phyloP scores from a whole-genome alignment of 2,797 vertebrate species.

The Sebastes cheni region DNA sequence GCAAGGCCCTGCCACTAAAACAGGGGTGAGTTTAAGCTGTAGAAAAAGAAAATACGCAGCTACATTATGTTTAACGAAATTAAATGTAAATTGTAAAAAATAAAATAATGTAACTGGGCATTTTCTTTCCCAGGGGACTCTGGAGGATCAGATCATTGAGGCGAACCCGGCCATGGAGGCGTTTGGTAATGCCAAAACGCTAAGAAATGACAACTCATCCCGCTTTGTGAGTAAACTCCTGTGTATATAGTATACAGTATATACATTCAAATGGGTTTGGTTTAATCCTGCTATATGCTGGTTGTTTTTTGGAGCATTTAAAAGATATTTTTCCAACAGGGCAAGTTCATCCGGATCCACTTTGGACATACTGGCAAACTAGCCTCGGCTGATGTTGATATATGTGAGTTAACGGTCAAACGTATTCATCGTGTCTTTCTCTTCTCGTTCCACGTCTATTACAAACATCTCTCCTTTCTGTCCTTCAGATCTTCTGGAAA shows the following conservation, averaged over 20 bases:
- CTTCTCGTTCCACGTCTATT: background rate
- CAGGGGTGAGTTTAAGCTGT: conserved; percentile 70
- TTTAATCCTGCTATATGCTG: background rate
- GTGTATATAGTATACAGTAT: background rate
- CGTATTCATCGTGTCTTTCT: background rate
- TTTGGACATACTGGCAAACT: conserved; percentile 93
- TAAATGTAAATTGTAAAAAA: background rate
- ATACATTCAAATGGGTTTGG: background rate
- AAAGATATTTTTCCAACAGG: conserved; percentile 72
- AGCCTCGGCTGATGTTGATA: conserved; percentile 92
- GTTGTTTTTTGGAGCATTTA: background rate
- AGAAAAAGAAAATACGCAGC: background rate
- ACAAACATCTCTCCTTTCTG: conserved; percentile 8
- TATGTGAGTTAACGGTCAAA: conserved; percentile 84
- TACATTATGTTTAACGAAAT: background rate
- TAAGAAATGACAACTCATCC: conserved; percentile 95
- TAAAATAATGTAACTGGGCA: background rate
- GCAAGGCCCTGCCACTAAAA: conserved; percentile 74
- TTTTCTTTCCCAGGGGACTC: conserved; percentile 83
- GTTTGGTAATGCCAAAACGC: conserved; percentile 94
- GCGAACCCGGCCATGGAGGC: conserved; percentile 97
- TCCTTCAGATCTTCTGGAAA: conserved; percentile 92
- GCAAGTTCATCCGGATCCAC: conserved; percentile 96
- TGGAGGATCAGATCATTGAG: conserved; percentile 97
- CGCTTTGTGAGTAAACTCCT: conserved; percentile 89